These are phyloP conservation scores for Nesoenas mayeri DNA, from an alignment of 2,113 vertebrate species.

Conservation along the genomic window DNA sequence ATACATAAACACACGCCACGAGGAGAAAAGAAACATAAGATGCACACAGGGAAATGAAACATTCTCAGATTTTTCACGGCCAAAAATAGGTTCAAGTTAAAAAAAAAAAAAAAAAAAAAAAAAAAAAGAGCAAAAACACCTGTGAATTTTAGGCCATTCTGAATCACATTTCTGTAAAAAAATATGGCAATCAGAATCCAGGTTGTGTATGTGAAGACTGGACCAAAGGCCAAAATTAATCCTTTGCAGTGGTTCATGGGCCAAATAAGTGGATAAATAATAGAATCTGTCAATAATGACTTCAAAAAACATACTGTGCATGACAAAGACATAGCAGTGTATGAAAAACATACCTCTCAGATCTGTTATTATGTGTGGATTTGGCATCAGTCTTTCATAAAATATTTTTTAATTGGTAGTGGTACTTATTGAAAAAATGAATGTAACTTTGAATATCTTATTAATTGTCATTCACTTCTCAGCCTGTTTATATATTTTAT, in stretches of 20 bases:
- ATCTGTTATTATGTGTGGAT: constrained; percentile 30
- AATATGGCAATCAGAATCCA: not conserved
- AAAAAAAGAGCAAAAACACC: accelerated
- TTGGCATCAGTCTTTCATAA: not conserved
- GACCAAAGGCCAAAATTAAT: not conserved
- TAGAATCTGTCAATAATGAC: not conserved
- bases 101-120: not conserved
- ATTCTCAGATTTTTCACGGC: not conserved
- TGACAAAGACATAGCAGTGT: not conserved
- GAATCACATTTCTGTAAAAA: not conserved
- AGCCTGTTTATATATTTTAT: constrained; percentile 8
- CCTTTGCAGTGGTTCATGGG: not conserved
- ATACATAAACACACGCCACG: not conserved
- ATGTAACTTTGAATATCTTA: not conserved
- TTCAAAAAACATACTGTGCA: not conserved
- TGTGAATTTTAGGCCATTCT: not conserved
- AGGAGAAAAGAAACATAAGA: not conserved
- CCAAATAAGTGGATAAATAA: not conserved
- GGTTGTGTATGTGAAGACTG: not conserved
- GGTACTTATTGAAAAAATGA: constrained; percentile 11
- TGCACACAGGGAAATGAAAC: not conserved
- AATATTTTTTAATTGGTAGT: constrained; percentile 9
- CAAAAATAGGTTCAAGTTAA: not conserved
- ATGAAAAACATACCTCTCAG: constrained; percentile 1
- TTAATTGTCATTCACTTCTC: not conserved